These are phyloP conservation scores for Schrankia costaestrigalis DNA, from an alignment of 2,888 invertebrate species.

Conservation along the genomic window DNA sequence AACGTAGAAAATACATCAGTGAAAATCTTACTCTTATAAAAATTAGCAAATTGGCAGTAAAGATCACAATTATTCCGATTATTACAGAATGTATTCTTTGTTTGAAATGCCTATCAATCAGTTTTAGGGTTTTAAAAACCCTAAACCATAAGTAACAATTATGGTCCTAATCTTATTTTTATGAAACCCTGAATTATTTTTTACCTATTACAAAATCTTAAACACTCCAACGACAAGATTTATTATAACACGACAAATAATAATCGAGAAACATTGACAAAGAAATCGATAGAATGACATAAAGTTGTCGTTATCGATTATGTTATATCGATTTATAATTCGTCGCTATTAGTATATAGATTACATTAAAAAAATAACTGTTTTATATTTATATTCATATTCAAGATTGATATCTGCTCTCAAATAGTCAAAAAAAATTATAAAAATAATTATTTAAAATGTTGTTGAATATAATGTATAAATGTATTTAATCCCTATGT, in stretches of 20 bases:
- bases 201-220: too few relatives aligned
- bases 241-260: conserved; percentile 17
- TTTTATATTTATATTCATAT: conserved; percentile 30
- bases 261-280: conserved; percentile 3
- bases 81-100: too few relatives aligned
- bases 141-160: too few relatives aligned
- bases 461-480: conserved; percentile 67
- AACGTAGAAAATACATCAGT: too few relatives aligned
- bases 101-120: too few relatives aligned
- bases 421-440: conserved; percentile 23
- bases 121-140: too few relatives aligned
- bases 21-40: too few relatives aligned
- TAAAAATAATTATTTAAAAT: conserved; percentile 53
- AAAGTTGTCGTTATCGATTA: conserved; percentile 19
- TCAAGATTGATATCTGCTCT: conserved; percentile 16
- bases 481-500: conserved; percentile 67
- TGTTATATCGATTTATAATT: conserved; percentile 11
- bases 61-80: too few relatives aligned
- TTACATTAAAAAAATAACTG: conserved; percentile 22
- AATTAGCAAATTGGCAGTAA: too few relatives aligned
- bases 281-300: conserved; percentile 10
- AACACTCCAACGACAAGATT: too few relatives aligned
- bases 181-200: too few relatives aligned
- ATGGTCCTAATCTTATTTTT: too few relatives aligned
- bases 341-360: conserved; percentile 22